A percentile compares a stretch with the other conserved stretches of the same genome.
These are phyloP conservation scores for Caiman crocodilus DNA, from an alignment of 2,797 vertebrate species.

Conservation along the genomic window DNA sequence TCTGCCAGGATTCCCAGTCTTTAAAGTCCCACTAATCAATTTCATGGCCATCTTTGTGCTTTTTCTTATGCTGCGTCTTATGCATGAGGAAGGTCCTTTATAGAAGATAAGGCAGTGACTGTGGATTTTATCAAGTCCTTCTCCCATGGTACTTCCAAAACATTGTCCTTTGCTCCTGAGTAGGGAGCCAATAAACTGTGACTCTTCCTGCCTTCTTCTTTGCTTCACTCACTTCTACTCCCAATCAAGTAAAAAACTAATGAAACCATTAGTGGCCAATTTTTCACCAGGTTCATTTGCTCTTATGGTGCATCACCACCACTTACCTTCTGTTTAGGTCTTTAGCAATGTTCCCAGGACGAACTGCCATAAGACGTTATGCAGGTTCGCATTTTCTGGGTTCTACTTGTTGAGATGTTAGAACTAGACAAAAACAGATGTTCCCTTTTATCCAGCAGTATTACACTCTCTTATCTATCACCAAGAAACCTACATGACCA, in stretches of 20 bases:
- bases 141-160: background rate
- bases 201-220: background rate
- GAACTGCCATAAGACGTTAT: conserved; percentile 45
- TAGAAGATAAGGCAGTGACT: background rate
- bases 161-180: background rate
- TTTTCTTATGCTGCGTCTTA: background rate
- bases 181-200: background rate
- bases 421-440: background rate
- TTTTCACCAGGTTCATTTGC: background rate
- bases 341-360: conserved; percentile 44
- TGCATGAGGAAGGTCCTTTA: background rate
- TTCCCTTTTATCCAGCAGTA: background rate
- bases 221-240: background rate
- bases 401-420: conserved; percentile 46
- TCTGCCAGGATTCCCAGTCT: background rate
- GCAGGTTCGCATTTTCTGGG: conserved; percentile 45
- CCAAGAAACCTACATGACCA: conserved; percentile 30
- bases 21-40: background rate
- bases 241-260: background rate
- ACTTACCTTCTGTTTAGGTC: background rate
- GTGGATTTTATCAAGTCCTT: background rate
- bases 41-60: background rate
- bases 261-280: background rate
- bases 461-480: no score
- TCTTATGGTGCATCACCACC: background rate